Conservation (phyloP, 1,140 invertebrate genomes). For the Diorhabda carinulata region DNA sequence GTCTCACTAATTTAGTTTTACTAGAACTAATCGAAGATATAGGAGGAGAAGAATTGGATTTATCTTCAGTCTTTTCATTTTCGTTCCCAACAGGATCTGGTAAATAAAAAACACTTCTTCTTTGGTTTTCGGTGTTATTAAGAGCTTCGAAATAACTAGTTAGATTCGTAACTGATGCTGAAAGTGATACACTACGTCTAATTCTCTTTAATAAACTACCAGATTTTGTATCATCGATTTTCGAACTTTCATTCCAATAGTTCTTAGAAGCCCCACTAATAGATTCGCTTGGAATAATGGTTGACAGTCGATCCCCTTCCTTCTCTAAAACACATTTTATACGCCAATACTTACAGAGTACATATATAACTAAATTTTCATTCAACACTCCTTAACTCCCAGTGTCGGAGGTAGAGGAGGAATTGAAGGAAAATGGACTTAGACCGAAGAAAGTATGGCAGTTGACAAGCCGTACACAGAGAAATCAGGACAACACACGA, state of each 20-base stretch:
- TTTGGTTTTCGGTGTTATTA: conserved; percentile 27
- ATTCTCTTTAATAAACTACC: conserved; percentile 38
- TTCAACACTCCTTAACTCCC: too few relatives aligned
- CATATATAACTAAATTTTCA: too few relatives aligned
- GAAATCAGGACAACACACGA: too few relatives aligned
- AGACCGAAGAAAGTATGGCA: too few relatives aligned
- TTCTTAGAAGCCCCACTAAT: neutral
- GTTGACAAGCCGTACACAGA: too few relatives aligned
- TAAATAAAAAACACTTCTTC: conserved; percentile 62
- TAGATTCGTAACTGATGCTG: conserved; percentile 31
- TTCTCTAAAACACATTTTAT: neutral
- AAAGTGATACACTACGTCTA: conserved; percentile 41
- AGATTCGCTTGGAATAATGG: neutral
- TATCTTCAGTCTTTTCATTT: conserved; percentile 11
- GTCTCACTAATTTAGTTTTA: conserved; percentile 36
- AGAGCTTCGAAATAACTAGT: conserved; percentile 24
- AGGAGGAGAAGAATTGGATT: conserved; percentile 23
- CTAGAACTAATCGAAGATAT: conserved; percentile 24
- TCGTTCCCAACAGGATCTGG: conserved; percentile 54
- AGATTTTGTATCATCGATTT: neutral
- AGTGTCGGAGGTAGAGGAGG: too few relatives aligned
- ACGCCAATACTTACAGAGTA: too few relatives aligned
- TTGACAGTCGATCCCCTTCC: neutral
- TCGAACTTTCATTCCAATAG: neutral
- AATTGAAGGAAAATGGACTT: too few relatives aligned